Conservation (phyloP, 2,888 invertebrate species). For the Meghimatium bilineatum region DNA sequence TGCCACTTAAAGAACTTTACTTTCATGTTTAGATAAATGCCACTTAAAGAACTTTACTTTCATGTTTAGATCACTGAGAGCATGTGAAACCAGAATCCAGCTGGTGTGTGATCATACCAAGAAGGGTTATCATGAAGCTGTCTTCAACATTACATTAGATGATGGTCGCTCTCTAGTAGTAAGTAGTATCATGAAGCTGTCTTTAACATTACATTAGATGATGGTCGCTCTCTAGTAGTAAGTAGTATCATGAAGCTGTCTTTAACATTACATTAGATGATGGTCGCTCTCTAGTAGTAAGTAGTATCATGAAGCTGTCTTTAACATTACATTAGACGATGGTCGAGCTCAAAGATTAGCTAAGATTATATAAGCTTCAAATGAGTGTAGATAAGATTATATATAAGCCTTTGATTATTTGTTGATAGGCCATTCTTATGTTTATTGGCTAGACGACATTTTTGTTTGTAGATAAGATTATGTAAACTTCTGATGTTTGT, state of each 20-base stretch:
- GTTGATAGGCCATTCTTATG: no score
- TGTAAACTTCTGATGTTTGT: no score
- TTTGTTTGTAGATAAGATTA: no score
- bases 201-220: constrained; percentile 59
- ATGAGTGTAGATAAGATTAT: no score
- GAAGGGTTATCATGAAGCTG: constrained; percentile 56
- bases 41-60: not conserved
- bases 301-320: constrained; percentile 55
- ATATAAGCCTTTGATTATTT: no score
- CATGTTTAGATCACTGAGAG: constrained; percentile 59
- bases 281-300: constrained; percentile 42
- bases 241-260: constrained; percentile 52
- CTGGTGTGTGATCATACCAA: constrained; percentile 61
- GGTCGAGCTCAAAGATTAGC: constrained; percentile 43
- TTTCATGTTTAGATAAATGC: constrained; percentile 66
- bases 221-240: constrained; percentile 44
- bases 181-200: constrained; percentile 53
- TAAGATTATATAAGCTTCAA: no score
- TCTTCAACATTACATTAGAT: constrained; percentile 60
- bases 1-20: no score
- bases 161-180: constrained; percentile 43
- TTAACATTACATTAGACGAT: constrained; percentile 57
- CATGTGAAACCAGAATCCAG: constrained; percentile 55
- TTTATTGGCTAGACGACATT: no score
- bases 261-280: constrained; percentile 60